Conservation (phyloP, 1,140 invertebrate species). For the Polypedilum pembai region DNA sequence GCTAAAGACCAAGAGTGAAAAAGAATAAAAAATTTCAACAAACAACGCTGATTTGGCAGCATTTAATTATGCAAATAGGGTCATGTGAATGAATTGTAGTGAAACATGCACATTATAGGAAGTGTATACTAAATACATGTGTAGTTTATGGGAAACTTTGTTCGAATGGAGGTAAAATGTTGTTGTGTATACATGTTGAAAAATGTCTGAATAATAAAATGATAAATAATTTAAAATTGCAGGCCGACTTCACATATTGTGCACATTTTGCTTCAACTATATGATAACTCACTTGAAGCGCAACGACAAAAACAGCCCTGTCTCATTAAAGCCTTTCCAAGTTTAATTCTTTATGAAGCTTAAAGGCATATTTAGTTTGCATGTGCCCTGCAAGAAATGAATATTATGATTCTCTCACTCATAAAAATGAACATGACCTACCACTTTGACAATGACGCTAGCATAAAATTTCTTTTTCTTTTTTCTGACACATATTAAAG, state of each 20-base stretch:
- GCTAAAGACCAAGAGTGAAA: neutral
- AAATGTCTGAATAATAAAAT: constrained; percentile 14
- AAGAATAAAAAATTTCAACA: neutral
- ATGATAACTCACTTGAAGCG: constrained; percentile 17
- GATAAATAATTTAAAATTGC: constrained; percentile 14
- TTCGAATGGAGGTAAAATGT: neutral
- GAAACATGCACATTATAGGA: constrained; percentile 26
- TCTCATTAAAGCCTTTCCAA: too few species aligned
- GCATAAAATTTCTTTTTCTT: neutral
- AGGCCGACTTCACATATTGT: neutral
- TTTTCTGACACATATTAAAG: constrained; percentile 1
- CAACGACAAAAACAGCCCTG: neutral
- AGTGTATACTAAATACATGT: constrained; percentile 23
- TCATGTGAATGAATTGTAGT: constrained; percentile 28
- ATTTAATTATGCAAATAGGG: constrained; percentile 27
- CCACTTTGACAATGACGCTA: neutral
- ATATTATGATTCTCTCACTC: neutral
- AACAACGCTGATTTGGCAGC: constrained; percentile 9
- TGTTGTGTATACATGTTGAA: neutral
- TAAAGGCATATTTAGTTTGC: too few species aligned
- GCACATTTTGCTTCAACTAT: neutral
- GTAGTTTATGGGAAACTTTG: constrained; percentile 8
- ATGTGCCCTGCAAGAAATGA: too few species aligned
- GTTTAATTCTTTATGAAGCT: too few species aligned
- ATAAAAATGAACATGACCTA: constrained; percentile 18